phyloP scores from a whole-genome alignment of 2,888 invertebrate species.

The Cybosia mesomella region DNA sequence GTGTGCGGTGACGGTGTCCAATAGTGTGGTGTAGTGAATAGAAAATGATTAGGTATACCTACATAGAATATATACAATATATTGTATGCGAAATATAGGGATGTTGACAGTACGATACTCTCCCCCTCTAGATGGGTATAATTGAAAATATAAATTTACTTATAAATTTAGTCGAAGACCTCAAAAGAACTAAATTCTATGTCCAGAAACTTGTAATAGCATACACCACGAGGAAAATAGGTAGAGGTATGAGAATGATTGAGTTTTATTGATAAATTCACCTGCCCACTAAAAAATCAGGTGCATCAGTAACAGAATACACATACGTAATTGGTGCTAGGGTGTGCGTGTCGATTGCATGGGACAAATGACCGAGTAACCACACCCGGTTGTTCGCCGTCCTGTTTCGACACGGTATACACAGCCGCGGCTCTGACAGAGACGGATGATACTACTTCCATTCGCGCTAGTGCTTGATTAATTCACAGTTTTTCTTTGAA shows the following conservation, averaged over 20 bases:
- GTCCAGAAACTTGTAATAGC: neutral
- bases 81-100: conserved; percentile 26
- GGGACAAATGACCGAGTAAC: conserved; percentile 80
- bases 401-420: conserved; percentile 65
- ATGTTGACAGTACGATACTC: conserved; percentile 28
- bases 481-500: conserved; percentile 84
- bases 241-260: conserved; percentile 18
- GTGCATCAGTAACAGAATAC: conserved; percentile 58
- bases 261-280: conserved; percentile 20
- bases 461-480: conserved; percentile 79
- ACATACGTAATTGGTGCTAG: conserved; percentile 57
- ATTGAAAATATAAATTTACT: neutral
- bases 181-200: conserved; percentile 7
- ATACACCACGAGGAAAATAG: conserved; percentile 11
- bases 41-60: conserved; percentile 19
- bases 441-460: conserved; percentile 73
- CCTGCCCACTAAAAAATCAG: conserved; percentile 36
- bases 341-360: conserved; percentile 72
- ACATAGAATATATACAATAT: too few relatives aligned
- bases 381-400: conserved; percentile 76
- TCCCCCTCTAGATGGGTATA: neutral
- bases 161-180: neutral
- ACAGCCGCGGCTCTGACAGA: conserved; percentile 69
- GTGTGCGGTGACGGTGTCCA: conserved; percentile 33
- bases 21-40: too few relatives aligned